A percentile compares a stretch with the other conserved stretches of the same genome.
phyloP scores from a whole-genome alignment of 2,113 vertebrate species.

The Acrocephalus kingi region DNA sequence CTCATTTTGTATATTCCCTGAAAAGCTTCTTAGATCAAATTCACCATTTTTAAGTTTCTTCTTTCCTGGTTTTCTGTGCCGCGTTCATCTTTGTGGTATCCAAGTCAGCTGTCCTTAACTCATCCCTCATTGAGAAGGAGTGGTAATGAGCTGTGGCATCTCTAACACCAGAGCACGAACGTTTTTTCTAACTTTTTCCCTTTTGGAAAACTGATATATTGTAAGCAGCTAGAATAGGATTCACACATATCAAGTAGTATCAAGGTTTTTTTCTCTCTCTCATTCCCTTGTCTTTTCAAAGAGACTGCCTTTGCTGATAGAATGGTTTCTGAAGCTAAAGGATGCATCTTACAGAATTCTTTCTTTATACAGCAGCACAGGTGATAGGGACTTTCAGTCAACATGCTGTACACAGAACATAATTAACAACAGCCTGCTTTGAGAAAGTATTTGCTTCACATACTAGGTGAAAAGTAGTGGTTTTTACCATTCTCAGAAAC shows the following conservation, averaged over 20 bases:
- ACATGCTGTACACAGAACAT: accelerated
- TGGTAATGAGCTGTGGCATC: not conserved
- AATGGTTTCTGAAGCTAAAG: not conserved
- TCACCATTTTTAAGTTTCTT: not conserved
- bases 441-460: not conserved
- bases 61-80: not conserved
- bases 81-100: not conserved
- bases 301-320: not conserved
- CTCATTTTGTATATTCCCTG: not conserved
- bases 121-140: not conserved
- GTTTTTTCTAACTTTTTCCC: not conserved
- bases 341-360: not conserved
- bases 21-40: not conserved
- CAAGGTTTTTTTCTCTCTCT: not conserved
- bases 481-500: not conserved
- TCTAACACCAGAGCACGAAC: not conserved
- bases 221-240: not conserved
- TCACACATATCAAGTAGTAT: not conserved
- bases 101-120: not conserved
- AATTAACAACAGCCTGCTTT: not conserved
- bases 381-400: not conserved
- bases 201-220: not conserved
- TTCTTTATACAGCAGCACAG: not conserved
- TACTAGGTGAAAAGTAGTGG: not conserved
- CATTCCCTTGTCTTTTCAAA: not conserved